Evolutionary conservation across 92 coral and sea anemone genomes (phyloP).

Genomic region (Phenganax stokvisi): DNA sequence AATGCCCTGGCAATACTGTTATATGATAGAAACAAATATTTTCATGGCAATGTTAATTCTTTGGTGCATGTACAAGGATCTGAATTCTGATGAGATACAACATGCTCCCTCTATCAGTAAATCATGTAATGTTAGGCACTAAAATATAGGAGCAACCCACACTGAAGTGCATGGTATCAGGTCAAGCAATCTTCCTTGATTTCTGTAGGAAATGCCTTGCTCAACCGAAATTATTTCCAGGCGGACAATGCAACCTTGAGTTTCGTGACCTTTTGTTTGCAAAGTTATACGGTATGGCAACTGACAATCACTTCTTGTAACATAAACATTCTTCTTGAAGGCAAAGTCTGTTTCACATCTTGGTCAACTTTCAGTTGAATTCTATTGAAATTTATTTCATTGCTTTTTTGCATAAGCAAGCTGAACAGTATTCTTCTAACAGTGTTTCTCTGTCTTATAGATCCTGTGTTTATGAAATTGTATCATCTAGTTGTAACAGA

Average conservation of each 20-base stretch:
- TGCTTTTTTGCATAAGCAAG: background rate
- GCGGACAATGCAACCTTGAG: slow-evolving; percentile 67
- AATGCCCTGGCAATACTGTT: too few species aligned
- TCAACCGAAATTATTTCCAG: slow-evolving; percentile 77
- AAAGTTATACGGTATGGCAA: slow-evolving; percentile 60
- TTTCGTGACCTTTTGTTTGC: slow-evolving; percentile 58
- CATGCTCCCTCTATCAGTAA: too few species aligned
- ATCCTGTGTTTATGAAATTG: slow-evolving; percentile 26
- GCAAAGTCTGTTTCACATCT: too few species aligned
- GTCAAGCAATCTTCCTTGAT: background rate
- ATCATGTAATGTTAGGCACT: too few species aligned
- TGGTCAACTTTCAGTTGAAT: background rate
- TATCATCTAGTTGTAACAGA: slow-evolving; percentile 12
- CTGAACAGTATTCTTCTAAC: too few species aligned
- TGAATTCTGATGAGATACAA: background rate
- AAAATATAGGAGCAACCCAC: too few species aligned
- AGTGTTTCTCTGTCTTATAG: background rate
- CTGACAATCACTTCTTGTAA: background rate
- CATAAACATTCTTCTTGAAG: background rate
- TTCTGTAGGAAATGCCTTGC: slow-evolving; percentile 68
- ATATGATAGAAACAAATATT: too few species aligned
- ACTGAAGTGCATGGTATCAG: too few species aligned
- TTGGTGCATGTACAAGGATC: background rate
- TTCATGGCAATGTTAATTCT: too few species aligned
- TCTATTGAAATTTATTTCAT: background rate